Evolutionary conservation across 2,888 invertebrate species (phyloP), one percentile per base, ranked within the genome.

Genomic region (Elmis aenea): DNA sequence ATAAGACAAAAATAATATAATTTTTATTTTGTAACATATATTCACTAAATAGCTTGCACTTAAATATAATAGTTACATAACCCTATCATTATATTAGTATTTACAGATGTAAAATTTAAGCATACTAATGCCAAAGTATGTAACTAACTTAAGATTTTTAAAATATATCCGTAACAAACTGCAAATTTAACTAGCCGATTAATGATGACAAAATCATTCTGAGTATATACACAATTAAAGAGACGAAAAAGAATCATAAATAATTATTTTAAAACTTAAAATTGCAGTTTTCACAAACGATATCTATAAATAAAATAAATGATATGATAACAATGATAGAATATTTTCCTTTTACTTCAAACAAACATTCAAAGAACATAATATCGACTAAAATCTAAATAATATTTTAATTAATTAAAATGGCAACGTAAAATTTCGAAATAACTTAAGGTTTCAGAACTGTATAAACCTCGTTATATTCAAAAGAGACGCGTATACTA

Each of bases 81-180:
- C 48, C 48, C 60, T 60, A 61, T n/a, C n/a, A n/a, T n/a, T n/a
- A n/a, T 55, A 62, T 64, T 63, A 62, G 62, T 64, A 63, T 64
- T 61, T 64, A 64, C 63, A 64, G 59, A 55, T 45, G 54, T 57
- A 55, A 52, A 53, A 55, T 49, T 48, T 53, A 51, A 57, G 60
- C 59, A 53, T 55, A 55, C 55, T 52, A 59, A 59, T 61, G 59
- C 59, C 58, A 57, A 59, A 55, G 52, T 18, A 8, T 18, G 5
- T 8, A 18, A 18, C 18, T 18, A 40, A 52, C 42, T 49, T n/a
- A n/a, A 40, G 16, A 38, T 38, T 44, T 38, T 31, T 40, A 41
- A 23, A 40, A 40, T 39, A 29, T 29, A 37, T 33, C 33, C 33
- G 33, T 35, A 29, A 13, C 14, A 36, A 40, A 36, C 30, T 28